A percentile compares a stretch with the other conserved stretches of the same genome.
Evolutionary conservation across 2,888 invertebrate species (phyloP).

Genomic region (Polietes domitor): DNA sequence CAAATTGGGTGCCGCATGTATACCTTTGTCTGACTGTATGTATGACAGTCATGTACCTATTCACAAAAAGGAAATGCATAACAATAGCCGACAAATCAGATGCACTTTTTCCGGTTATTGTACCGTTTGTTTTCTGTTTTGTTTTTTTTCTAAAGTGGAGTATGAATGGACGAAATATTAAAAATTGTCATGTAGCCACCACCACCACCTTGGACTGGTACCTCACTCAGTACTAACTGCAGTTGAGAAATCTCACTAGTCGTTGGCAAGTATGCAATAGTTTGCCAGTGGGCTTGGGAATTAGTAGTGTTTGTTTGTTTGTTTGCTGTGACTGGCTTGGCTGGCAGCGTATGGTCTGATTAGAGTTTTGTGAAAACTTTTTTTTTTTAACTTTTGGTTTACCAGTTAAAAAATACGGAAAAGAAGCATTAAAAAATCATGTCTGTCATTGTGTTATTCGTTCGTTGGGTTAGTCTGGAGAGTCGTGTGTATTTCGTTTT

Average conservation of each 20-base stretch:
- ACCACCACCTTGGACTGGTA: neutral
- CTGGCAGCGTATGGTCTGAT: constrained; percentile 19
- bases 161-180: constrained; percentile 38
- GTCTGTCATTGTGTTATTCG: constrained; percentile 50
- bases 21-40: too few species aligned
- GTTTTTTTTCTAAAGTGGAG: neutral
- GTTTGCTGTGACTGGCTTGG: neutral
- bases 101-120: constrained; percentile 65
- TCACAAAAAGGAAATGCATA: constrained; percentile 17
- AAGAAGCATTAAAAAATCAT: constrained; percentile 28
- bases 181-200: constrained; percentile 47
- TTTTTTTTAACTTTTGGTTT: constrained; percentile 47
- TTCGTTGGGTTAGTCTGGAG: constrained; percentile 19
- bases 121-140: constrained; percentile 48
- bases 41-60: neutral
- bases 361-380: constrained; percentile 20
- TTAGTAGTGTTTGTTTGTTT: neutral
- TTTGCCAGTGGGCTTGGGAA: neutral
- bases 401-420: constrained; percentile 4
- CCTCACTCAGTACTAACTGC: neutral
- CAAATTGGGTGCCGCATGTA: too few species aligned
- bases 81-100: constrained; percentile 62
- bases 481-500: constrained; percentile 21
- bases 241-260: neutral
- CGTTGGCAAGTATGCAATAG: neutral